Evolutionary conservation across 2,888 invertebrate genomes (phyloP).

Genomic region (Drosophila neotestacea): DNA sequence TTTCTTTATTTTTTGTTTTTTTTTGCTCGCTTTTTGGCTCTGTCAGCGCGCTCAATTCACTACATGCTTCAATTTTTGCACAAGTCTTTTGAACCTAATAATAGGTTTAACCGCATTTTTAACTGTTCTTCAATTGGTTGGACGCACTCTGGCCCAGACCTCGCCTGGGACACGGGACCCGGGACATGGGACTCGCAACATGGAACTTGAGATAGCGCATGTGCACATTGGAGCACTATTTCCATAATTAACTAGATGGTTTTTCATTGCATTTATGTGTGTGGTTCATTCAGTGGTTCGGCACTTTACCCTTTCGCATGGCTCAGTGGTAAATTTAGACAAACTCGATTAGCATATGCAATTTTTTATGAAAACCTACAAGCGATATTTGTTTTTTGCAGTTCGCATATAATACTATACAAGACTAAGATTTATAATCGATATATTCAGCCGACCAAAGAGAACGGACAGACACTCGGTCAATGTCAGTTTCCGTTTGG

Average conservation of each 20-base stretch:
- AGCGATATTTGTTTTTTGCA: background rate
- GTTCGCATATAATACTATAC: background rate
- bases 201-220: slow-evolving; percentile 56
- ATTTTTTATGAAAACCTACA: slow-evolving; percentile 1
- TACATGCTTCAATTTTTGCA: slow-evolving; percentile 72
- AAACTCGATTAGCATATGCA: slow-evolving; percentile 12
- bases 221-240: slow-evolving; percentile 71
- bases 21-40: slow-evolving; percentile 25
- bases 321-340: background rate
- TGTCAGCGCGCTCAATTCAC: slow-evolving; percentile 50
- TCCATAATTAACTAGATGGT: slow-evolving; percentile 78
- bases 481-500: background rate
- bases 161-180: too few relatives aligned
- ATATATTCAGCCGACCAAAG: background rate
- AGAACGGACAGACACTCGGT: background rate
- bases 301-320: background rate
- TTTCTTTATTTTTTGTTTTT: slow-evolving; percentile 22
- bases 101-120: slow-evolving; percentile 81
- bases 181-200: slow-evolving; percentile 18
- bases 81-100: slow-evolving; percentile 71
- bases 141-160: slow-evolving; percentile 36
- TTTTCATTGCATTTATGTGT: slow-evolving; percentile 57
- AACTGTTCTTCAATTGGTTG: slow-evolving; percentile 74
- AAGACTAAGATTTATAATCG: background rate
- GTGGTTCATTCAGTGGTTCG: slow-evolving; percentile 29